Base-by-base conservation (phyloP, 2,888 invertebrate species). In the Eupithecia subfuscata region DNA sequence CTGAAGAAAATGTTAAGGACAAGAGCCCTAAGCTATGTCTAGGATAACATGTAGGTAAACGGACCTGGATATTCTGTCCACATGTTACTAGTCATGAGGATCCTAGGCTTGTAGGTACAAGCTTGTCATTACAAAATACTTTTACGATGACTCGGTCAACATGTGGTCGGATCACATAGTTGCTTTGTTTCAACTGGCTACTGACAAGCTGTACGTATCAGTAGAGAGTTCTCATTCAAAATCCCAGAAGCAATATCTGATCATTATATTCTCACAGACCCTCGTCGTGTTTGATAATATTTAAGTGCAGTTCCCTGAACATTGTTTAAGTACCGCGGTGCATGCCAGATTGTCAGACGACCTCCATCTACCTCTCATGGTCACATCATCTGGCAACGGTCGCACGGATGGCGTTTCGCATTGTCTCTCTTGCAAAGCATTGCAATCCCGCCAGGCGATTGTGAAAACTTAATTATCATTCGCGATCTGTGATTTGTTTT, bases 331-430 rank as follows among this genome's bases (percentile, higher is more conserved):
- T 65, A 40, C 67, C 67, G 71, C 71, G 25, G 43, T 74, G 73
- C 75, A 71, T 86, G 84, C 84, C 86, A 84, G 79, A 48, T 75
- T 83, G 85, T 79, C 82, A 77, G 82, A 75, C 83, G 91, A 90
- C 93, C 92, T 93, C 91, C 86, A 87, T 88, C 86, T 83, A 83
- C 81, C 79, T 84, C 86, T 91, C 89, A 90, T 80, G 89, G 90
- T 87, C 92, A 91, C 88, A 90, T 89, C 85, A 86, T 84, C 84
- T 84, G 86, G 82, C 86, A 83, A 87, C 70, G 82, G 87, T 91
- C 89, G 88, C 89, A 88, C 88, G 86, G 40, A 22, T 40, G 68
- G 82, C 83, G 80, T 79, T 88, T 86, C 86, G 86, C 87, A 90
- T 90, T 91, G 90, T 91, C 85, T 86, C 79, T 83, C 89, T 90